These are phyloP conservation scores for Drosophila pseudoobscura DNA, from an alignment of 1,140 invertebrate species.

Conservation along the genomic window DNA sequence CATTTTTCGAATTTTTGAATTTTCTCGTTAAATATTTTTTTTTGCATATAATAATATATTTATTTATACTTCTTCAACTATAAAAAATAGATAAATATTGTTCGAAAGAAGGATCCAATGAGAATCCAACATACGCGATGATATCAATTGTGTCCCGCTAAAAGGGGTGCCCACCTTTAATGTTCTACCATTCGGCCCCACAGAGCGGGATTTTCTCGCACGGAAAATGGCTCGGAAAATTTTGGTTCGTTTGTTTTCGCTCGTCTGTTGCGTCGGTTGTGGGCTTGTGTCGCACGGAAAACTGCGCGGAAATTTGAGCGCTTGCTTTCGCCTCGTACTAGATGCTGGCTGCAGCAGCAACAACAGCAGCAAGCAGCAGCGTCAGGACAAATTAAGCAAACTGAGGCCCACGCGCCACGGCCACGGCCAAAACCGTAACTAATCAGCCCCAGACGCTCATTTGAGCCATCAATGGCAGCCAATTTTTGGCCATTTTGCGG, in stretches of 20 bases:
- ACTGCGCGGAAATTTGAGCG: constrained; percentile 15
- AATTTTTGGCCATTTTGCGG: constrained; percentile 46
- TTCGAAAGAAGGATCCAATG: too few species aligned
- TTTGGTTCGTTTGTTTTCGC: too few species aligned
- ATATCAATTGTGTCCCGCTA: too few species aligned
- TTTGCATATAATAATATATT: too few species aligned
- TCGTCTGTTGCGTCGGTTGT: constrained; percentile 52
- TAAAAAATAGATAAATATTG: too few species aligned
- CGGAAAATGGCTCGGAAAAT: too few species aligned
- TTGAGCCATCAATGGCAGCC: constrained; percentile 45
- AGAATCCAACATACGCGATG: not conserved
- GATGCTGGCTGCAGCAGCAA: constrained; percentile 49
- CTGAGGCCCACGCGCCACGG: constrained; percentile 13
- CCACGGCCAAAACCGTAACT: constrained; percentile 36
- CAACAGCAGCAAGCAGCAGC: constrained; percentile 21
- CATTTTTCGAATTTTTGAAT: too few species aligned
- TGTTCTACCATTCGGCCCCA: too few species aligned
- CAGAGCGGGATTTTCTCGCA: too few species aligned
- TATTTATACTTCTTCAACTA: too few species aligned
- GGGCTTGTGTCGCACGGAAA: constrained; percentile 11
- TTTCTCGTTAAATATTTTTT: too few species aligned
- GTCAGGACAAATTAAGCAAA: constrained; percentile 43
- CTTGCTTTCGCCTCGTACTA: constrained; percentile 59
- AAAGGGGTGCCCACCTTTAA: too few species aligned
- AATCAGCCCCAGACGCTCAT: constrained; percentile 24